phyloP scores from a whole-genome alignment of 2,797 vertebrate species.

The Coccyzus lansbergi region DNA sequence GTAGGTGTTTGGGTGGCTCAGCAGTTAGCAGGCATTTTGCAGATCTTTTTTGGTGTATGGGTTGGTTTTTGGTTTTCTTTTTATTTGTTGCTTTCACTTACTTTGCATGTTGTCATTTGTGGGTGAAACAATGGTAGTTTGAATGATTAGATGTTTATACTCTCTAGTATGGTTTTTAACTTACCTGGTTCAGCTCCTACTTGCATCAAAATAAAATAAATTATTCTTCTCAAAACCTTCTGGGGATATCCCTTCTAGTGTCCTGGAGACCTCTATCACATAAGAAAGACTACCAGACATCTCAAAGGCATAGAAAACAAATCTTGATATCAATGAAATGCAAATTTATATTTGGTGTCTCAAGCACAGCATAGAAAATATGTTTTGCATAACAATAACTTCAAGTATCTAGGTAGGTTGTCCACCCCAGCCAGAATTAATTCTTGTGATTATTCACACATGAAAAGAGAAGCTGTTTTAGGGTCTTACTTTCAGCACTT shows the following conservation, averaged over 20 bases:
- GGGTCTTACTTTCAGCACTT: not conserved
- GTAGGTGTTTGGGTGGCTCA: not conserved
- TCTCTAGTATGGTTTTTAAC: not conserved
- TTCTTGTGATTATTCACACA: not conserved
- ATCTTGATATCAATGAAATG: not conserved
- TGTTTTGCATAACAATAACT: not conserved
- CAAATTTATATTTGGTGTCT: not conserved
- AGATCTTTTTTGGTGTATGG: not conserved
- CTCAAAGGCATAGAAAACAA: not conserved
- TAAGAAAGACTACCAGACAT: not conserved
- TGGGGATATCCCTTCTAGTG: not conserved
- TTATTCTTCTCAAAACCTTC: not conserved
- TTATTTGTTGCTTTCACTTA: not conserved
- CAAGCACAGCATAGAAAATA: not conserved
- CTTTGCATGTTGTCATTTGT: not conserved
- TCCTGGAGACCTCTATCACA: not conserved
- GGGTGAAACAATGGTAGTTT: not conserved
- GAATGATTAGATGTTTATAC: not conserved
- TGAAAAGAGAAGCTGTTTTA: not conserved
- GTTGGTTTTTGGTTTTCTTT: accelerated
- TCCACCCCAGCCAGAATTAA: not conserved
- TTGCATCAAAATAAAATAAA: not conserved
- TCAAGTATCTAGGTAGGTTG: not conserved
- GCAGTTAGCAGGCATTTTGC: not conserved
- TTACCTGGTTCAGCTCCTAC: not conserved